These are phyloP conservation scores for Thyatira batis DNA, from an alignment of 2,888 invertebrate species.

Conservation along the genomic window DNA sequence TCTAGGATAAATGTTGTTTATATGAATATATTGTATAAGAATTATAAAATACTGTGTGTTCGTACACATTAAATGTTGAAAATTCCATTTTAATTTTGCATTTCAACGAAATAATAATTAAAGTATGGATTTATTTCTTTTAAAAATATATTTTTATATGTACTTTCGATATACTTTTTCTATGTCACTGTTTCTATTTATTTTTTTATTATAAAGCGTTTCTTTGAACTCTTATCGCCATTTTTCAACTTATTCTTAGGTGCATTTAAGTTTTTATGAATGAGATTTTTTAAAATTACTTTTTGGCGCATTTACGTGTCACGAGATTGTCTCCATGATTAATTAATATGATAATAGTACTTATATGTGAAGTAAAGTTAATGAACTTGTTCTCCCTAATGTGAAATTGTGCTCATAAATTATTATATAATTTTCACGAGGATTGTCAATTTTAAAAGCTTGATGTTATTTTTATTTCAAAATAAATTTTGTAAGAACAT, in stretches of 20 bases:
- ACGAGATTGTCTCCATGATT: constrained; percentile 50
- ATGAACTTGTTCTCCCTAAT: constrained; percentile 65
- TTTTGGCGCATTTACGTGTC: constrained; percentile 24
- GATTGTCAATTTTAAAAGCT: constrained; percentile 79
- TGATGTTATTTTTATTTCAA: constrained; percentile 79
- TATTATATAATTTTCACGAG: constrained; percentile 70
- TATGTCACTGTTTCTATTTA: constrained; percentile 28
- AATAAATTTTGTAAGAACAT: constrained; percentile 75
- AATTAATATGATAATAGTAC: constrained; percentile 41
- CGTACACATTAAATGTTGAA: constrained; percentile 64
- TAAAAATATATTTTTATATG: constrained; percentile 57
- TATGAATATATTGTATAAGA: constrained; percentile 75
- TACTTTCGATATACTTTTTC: constrained; percentile 49
- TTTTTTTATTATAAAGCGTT: constrained; percentile 25
- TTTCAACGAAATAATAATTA: constrained; percentile 53
- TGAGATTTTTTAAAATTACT: constrained; percentile 17
- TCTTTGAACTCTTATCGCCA: background rate
- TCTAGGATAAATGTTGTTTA: constrained; percentile 77
- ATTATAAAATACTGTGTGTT: constrained; percentile 67
- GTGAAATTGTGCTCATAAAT: constrained; percentile 78
- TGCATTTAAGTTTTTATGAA: constrained; percentile 23
- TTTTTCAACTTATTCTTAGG: constrained; percentile 21
- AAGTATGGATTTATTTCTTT: constrained; percentile 48
- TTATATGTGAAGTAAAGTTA: constrained; percentile 41
- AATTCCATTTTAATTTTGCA: constrained; percentile 72